Evolutionary conservation across 2,797 vertebrate genomes (phyloP), one percentile per base, ranked within the genome.

Genomic region (Spea hammondii): DNA sequence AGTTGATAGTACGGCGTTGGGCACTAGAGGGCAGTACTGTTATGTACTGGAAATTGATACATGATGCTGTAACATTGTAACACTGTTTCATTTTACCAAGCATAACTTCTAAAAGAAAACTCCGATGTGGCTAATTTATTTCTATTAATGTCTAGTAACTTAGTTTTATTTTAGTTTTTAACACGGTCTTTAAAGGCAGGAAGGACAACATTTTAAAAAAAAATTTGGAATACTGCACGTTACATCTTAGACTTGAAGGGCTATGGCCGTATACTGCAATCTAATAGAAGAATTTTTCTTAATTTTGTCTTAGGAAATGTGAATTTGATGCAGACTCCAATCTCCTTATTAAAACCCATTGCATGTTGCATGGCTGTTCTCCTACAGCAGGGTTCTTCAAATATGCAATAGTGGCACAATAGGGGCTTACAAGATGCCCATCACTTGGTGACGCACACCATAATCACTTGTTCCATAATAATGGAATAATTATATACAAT

Each of bases 1-100:
- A 32, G 32, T 53, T 53, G 10, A 53, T 65, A 47, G 17, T 9
- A 59, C 5, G n/a, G 6, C 9, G 3, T 5, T 69, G 54, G 6
- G 44, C 74, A 81, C 69, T 81, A 81, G 79, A 55, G 79, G 79
- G 79, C 74, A 72, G 69, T 48, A 53, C 48, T 11, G 73, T 51
- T 48, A 59, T 46, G 10, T 47, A 44, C 7, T 79, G 67, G 6
- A 17, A 5, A 6, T 70, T 50, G 50, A 54, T 71, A 5, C 8
- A 8, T 68, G 11, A 53, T 10, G 66, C 11, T 1, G 8, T 50
- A 46, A 62, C 62, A 8, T 13, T 48, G n/a, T 44, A 11, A 5
- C 32, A 6, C 11, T 53, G 7, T 32, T 11, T 68, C 8, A 11
- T 48, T 47, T 68, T 10, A 70, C 66, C 72, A 75, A 60, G 48